Conservation (phyloP, 2,888 invertebrate genomes). For the Desoria tigrina region DNA sequence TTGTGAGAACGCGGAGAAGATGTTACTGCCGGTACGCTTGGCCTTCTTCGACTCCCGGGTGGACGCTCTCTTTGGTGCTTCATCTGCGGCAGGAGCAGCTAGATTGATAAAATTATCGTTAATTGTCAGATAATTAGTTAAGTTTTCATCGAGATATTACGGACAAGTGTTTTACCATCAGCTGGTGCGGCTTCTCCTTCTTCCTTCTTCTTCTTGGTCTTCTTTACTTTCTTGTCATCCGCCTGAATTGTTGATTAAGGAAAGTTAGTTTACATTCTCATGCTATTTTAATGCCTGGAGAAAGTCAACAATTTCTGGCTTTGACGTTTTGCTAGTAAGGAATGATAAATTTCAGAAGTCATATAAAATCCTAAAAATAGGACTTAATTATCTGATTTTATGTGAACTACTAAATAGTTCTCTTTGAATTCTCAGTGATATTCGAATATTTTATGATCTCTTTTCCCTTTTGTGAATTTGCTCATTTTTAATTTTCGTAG, state of each 20-base stretch:
- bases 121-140: background rate
- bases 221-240: conserved; percentile 86
- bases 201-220: conserved; percentile 72
- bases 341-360: too few relatives aligned
- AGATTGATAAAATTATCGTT: background rate
- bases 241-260: conserved; percentile 63
- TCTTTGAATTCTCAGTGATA: too few relatives aligned
- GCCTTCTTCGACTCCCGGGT: conserved; percentile 78
- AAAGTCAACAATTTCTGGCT: too few relatives aligned
- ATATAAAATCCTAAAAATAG: too few relatives aligned
- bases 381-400: too few relatives aligned
- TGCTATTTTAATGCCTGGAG: too few relatives aligned
- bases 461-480: too few relatives aligned
- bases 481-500: too few relatives aligned
- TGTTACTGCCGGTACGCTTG: conserved; percentile 89
- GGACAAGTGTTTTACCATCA: conserved; percentile 50
- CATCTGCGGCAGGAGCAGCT: conserved; percentile 63
- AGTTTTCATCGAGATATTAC: background rate
- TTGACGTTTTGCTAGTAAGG: too few relatives aligned
- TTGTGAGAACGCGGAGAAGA: conserved; percentile 96
- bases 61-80: conserved; percentile 72
- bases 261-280: background rate
- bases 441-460: too few relatives aligned
- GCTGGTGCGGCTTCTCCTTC: conserved; percentile 60
- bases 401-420: too few relatives aligned